Percentiles rank a stretch among this genome's conserved stretches.
Evolutionary conservation across 2,797 vertebrate species (phyloP).

Genomic region (Gallinago stenura): DNA sequence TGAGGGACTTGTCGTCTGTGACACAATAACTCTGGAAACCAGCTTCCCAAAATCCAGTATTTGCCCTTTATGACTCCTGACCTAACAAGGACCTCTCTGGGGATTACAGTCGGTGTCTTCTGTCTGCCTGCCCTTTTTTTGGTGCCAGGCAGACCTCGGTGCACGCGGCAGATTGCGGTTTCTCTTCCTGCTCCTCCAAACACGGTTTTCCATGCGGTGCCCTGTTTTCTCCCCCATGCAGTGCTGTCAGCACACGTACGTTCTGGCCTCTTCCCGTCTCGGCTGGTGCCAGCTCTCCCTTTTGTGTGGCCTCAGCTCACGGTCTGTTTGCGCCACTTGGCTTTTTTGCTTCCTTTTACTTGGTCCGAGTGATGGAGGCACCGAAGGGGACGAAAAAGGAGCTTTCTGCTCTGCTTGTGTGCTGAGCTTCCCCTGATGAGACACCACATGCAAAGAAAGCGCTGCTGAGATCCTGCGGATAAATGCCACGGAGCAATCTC

Average conservation of each 20-base stretch:
- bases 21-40: background rate
- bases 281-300: background rate
- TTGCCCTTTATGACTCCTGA: background rate
- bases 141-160: background rate
- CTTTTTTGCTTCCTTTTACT: background rate
- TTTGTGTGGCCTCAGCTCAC: background rate
- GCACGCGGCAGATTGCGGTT: background rate
- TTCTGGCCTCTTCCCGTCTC: background rate
- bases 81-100: background rate
- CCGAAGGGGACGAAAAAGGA: background rate
- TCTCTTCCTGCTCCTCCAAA: background rate
- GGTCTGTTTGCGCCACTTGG: background rate
- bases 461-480: background rate
- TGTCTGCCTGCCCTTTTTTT: background rate
- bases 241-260: rapidly evolving
- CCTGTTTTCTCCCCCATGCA: background rate
- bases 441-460: background rate
- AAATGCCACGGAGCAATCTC: background rate
- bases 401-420: background rate
- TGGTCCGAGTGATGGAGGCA: background rate
- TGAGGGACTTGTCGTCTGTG: background rate
- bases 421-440: background rate
- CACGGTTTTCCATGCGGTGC: background rate
- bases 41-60: background rate
- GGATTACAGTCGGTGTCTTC: background rate